These are phyloP conservation scores for Aurelia aurita complex sp. Pacific DNA, from an alignment of 30 jellyfish, hydroid and myxozoan species.

Conservation along the genomic window DNA sequence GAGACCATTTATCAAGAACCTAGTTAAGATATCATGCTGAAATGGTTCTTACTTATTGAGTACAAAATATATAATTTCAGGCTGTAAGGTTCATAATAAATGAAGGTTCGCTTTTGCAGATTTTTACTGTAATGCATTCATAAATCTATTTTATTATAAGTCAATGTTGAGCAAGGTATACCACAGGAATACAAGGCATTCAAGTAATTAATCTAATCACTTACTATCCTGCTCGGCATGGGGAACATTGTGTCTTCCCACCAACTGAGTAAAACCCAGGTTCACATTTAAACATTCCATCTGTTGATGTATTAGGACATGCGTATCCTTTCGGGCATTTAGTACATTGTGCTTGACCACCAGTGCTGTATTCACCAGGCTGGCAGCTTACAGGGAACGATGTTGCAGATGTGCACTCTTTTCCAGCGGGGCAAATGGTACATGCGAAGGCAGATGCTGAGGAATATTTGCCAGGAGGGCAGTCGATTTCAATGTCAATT, in stretches of 20 bases:
- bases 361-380: constrained; percentile 84
- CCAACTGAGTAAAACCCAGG: constrained; percentile 88
- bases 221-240: constrained; percentile 96
- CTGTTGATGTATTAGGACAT: constrained; percentile 80
- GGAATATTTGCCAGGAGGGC: constrained; percentile 72
- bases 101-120: too few species aligned
- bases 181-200: background rate
- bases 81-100: too few species aligned
- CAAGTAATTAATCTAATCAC: constrained; percentile 9
- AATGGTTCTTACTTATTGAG: too few species aligned
- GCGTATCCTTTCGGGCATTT: constrained; percentile 88
- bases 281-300: constrained; percentile 45
- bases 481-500: constrained; percentile 39
- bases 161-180: too few species aligned
- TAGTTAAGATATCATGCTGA: too few species aligned
- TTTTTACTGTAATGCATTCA: too few species aligned
- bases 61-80: too few species aligned
- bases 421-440: constrained; percentile 89
- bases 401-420: constrained; percentile 75
- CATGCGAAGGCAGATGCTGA: constrained; percentile 62
- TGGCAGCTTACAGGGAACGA: constrained; percentile 70
- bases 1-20: too few species aligned
- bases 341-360: constrained; percentile 81
- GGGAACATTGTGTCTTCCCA: constrained; percentile 61
- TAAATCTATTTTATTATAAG: too few species aligned